phyloP scores from a whole-genome alignment of 2,888 invertebrate genomes.

The Netelia inedita region DNA sequence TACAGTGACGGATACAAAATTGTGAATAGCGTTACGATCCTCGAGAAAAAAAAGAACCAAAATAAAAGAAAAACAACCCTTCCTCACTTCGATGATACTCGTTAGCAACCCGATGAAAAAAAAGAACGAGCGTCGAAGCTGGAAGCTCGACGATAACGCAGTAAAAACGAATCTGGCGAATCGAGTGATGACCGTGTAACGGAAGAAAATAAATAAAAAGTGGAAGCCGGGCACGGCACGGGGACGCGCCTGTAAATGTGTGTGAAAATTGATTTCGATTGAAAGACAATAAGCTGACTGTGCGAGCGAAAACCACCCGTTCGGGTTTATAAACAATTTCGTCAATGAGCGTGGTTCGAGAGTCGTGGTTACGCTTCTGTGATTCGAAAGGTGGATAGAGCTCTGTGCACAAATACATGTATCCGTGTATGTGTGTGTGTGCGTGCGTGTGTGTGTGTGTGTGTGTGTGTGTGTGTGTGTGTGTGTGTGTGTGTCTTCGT shows the following conservation, averaged over 20 bases:
- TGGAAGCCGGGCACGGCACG: neutral
- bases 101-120: neutral
- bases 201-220: slow-evolving; percentile 2
- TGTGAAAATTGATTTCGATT: slow-evolving; percentile 58
- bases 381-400: slow-evolving; percentile 48
- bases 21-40: neutral
- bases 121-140: neutral
- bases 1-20: neutral
- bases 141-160: slow-evolving; percentile 43
- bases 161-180: slow-evolving; percentile 48
- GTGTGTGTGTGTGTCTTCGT: slow-evolving; percentile 2
- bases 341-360: slow-evolving; percentile 55
- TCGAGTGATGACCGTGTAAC: slow-evolving; percentile 22
- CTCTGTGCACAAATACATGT: neutral
- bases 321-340: slow-evolving; percentile 63
- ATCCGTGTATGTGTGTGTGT: neutral
- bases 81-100: no score
- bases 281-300: slow-evolving; percentile 51
- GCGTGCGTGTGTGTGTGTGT: slow-evolving; percentile 5
- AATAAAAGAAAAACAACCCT: neutral
- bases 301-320: slow-evolving; percentile 2
- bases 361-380: slow-evolving; percentile 51
- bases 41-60: no score
- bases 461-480: slow-evolving; percentile 4
- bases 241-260: slow-evolving; percentile 1